Evolutionary conservation across 2,888 invertebrate genomes (phyloP).

Genomic region (Blastobasis lacticolella): DNA sequence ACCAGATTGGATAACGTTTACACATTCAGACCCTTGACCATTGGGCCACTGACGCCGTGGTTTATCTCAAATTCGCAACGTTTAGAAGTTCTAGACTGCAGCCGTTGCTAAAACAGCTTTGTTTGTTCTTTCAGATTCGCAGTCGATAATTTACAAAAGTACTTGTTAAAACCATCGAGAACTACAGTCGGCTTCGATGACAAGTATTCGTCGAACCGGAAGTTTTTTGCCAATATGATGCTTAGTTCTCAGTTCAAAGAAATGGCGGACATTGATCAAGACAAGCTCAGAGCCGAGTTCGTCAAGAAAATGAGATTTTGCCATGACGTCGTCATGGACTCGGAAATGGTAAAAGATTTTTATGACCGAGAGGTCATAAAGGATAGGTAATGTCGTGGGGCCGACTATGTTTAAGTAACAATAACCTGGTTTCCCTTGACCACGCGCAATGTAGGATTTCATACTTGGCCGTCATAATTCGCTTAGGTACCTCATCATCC

Average conservation of each 20-base stretch:
- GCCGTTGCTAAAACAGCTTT: too few species aligned
- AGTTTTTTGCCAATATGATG: conserved; percentile 56
- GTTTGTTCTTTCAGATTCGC: conserved; percentile 32
- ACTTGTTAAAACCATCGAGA: conserved; percentile 41
- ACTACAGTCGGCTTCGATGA: conserved; percentile 53
- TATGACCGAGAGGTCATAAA: conserved; percentile 38
- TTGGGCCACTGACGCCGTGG: too few species aligned
- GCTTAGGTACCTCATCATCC: too few species aligned
- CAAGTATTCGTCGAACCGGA: conserved; percentile 48
- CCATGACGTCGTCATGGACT: conserved; percentile 37
- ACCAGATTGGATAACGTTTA: too few species aligned
- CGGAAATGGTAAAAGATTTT: conserved; percentile 32
- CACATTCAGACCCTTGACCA: too few species aligned
- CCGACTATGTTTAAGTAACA: too few species aligned
- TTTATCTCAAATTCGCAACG: too few species aligned
- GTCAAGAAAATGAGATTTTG: conserved; percentile 46
- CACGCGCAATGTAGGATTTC: too few species aligned
- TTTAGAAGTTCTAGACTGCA: too few species aligned
- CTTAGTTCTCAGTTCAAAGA: conserved; percentile 38
- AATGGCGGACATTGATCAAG: conserved; percentile 39
- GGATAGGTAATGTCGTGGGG: too few species aligned
- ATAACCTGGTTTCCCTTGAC: too few species aligned
- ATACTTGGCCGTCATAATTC: too few species aligned
- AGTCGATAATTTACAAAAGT: conserved; percentile 38
- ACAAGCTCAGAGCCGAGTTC: conserved; percentile 24